phyloP scores from a whole-genome alignment of 2,888 invertebrate genomes.

The Nemapogon koenigi region DNA sequence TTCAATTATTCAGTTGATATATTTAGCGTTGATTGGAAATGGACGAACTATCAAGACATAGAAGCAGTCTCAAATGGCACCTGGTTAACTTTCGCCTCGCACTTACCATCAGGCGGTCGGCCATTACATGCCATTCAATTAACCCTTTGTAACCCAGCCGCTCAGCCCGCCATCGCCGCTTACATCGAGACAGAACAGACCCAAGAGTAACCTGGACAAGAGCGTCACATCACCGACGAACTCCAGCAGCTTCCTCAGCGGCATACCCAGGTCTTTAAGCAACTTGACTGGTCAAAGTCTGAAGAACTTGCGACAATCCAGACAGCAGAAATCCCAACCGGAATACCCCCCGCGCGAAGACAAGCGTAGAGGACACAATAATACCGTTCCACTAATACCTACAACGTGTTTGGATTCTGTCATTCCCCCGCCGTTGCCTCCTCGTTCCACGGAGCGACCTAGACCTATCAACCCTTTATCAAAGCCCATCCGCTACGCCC shows the following conservation, averaged over 20 bases:
- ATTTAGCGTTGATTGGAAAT: too few species aligned
- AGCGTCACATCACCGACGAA: constrained; percentile 21
- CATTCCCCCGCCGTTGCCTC: constrained; percentile 44
- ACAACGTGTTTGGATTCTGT: constrained; percentile 49
- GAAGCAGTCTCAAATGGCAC: too few species aligned
- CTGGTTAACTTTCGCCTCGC: too few species aligned
- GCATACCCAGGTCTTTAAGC: constrained; percentile 49
- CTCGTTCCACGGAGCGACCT: constrained; percentile 31
- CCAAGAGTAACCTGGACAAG: constrained; percentile 18
- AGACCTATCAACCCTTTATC: constrained; percentile 28
- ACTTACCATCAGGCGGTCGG: too few species aligned
- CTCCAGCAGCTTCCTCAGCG: constrained; percentile 48
- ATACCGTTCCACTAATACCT: constrained; percentile 44
- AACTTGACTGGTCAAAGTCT: constrained; percentile 55
- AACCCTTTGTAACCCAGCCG: too few species aligned
- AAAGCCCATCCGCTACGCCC: constrained; percentile 26
- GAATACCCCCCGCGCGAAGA: constrained; percentile 36
- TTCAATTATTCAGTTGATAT: too few species aligned
- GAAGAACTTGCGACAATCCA: constrained; percentile 36
- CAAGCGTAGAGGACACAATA: constrained; percentile 31
- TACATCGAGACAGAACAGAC: neutral
- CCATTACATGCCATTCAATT: too few species aligned
- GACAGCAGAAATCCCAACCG: constrained; percentile 12
- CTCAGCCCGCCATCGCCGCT: too few species aligned
- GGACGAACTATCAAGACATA: too few species aligned